phyloP scores from a whole-genome alignment of 1,140 invertebrate genomes.

The Geopemphigus sp. region DNA sequence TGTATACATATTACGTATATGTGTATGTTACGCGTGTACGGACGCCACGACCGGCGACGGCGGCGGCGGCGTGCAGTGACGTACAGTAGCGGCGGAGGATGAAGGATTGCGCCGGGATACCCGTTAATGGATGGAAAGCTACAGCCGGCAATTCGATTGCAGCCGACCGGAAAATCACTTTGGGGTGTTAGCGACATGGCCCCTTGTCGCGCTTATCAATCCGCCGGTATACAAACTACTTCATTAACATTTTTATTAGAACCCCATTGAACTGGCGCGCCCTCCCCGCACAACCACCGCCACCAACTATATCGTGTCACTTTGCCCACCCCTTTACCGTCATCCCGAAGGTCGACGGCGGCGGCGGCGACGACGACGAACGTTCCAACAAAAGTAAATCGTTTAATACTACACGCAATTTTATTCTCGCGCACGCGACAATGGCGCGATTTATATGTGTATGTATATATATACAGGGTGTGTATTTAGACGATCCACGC shows the following conservation, averaged over 20 bases:
- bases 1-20: too few species aligned
- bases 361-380: not conserved
- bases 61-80: not conserved
- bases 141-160: slow-evolving; percentile 49
- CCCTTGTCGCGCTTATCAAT: slow-evolving; percentile 49
- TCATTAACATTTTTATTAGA: slow-evolving; percentile 50
- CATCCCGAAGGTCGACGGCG: too few species aligned
- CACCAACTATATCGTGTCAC: too few species aligned
- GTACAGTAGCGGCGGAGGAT: slow-evolving; percentile 33
- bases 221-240: slow-evolving; percentile 48
- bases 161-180: slow-evolving; percentile 49
- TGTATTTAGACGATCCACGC: too few species aligned
- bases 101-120: slow-evolving; percentile 47
- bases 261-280: slow-evolving; percentile 33
- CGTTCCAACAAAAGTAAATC: slow-evolving; percentile 33
- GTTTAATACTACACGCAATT: slow-evolving; percentile 40
- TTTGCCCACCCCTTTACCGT: too few species aligned
- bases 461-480: too few species aligned
- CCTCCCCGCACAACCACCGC: not conserved
- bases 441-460: too few species aligned
- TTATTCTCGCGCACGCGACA: not conserved
- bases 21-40: not conserved
- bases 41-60: not conserved
- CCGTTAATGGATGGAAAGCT: slow-evolving; percentile 50
- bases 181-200: slow-evolving; percentile 49